Evolutionary conservation across 1,140 invertebrate species (phyloP).

Genomic region (Musca vetustissima): DNA sequence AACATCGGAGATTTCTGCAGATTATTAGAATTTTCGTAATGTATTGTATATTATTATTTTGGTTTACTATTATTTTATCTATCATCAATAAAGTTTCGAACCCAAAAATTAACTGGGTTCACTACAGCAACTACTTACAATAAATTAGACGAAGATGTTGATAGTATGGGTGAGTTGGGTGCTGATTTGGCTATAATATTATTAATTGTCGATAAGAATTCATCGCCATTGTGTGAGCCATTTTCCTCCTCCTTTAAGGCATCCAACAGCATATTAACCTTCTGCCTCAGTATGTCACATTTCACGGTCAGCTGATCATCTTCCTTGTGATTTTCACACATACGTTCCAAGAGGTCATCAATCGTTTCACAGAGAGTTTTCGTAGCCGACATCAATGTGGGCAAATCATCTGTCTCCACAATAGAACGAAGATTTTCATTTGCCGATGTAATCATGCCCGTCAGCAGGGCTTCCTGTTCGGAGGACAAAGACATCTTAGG

Average conservation of each 20-base stretch:
- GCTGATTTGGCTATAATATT: slow-evolving; percentile 43
- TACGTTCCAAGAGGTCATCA: slow-evolving; percentile 72
- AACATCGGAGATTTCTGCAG: too few species aligned
- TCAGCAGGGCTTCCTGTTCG: slow-evolving; percentile 59
- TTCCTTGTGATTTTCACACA: slow-evolving; percentile 62
- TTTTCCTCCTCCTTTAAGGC: slow-evolving; percentile 70
- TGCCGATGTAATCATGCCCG: slow-evolving; percentile 78
- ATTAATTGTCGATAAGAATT: slow-evolving; percentile 46
- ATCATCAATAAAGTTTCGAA: too few species aligned
- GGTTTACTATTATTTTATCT: too few species aligned
- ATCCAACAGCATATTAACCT: slow-evolving; percentile 73
- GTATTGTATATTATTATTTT: too few species aligned
- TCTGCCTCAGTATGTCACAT: slow-evolving; percentile 75
- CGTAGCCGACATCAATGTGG: slow-evolving; percentile 72
- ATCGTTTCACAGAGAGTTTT: slow-evolving; percentile 83
- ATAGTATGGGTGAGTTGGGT: slow-evolving; percentile 29
- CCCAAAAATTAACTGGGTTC: too few species aligned
- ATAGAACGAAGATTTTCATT: slow-evolving; percentile 83
- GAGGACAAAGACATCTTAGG: slow-evolving; percentile 62
- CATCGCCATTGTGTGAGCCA: slow-evolving; percentile 46
- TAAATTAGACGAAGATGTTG: slow-evolving; percentile 18
- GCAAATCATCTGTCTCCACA: slow-evolving; percentile 80
- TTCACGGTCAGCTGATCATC: slow-evolving; percentile 68
- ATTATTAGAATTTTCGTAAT: too few species aligned
- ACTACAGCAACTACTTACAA: background rate